Conservation (phyloP, 2,888 invertebrate genomes). For the Epinotia ramella region DNA sequence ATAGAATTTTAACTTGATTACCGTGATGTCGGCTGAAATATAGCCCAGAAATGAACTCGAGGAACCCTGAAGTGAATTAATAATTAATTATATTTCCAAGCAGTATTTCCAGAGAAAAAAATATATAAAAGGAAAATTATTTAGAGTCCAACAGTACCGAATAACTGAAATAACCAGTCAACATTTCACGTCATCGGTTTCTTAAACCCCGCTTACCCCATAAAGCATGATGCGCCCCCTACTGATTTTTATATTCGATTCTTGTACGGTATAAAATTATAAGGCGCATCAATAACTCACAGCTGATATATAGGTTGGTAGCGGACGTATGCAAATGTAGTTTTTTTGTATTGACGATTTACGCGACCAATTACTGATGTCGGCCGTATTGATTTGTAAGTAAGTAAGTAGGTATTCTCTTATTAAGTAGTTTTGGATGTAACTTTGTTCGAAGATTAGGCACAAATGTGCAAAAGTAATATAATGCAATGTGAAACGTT, state of each 20-base stretch:
- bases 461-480: too few relatives aligned
- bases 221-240: constrained; percentile 76
- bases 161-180: constrained; percentile 50
- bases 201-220: constrained; percentile 59
- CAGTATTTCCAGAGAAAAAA: neutral
- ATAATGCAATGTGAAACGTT: neutral
- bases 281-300: constrained; percentile 76
- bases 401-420: constrained; percentile 4
- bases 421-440: constrained; percentile 20
- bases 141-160: constrained; percentile 50
- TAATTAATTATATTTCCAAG: too few relatives aligned
- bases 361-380: constrained; percentile 63
- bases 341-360: constrained; percentile 58
- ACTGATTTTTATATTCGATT: constrained; percentile 81
- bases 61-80: too few relatives aligned
- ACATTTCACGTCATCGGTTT: constrained; percentile 64
- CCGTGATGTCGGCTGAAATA: too few relatives aligned
- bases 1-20: neutral
- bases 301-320: constrained; percentile 70
- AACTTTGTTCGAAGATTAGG: constrained; percentile 12
- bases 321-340: constrained; percentile 64
- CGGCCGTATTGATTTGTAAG: constrained; percentile 39
- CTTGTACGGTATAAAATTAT: constrained; percentile 80
- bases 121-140: constrained; percentile 29
- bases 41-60: too few relatives aligned